Base-by-base conservation (phyloP, 2,797 vertebrate genomes). In the Pseudochirops corinnae region DNA sequence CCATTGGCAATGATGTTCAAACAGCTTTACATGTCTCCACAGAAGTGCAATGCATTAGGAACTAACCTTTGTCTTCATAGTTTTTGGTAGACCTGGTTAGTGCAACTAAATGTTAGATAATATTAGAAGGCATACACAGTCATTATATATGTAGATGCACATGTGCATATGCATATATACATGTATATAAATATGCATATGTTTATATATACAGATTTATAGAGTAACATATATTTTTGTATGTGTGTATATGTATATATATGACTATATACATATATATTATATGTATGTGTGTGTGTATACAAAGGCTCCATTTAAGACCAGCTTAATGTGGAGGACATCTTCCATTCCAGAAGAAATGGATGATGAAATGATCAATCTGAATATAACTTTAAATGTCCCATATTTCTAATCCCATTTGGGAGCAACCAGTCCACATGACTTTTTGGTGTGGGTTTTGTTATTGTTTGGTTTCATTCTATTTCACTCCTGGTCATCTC, bases 401-500 rank as follows among this genome's bases (percentile, higher is more conserved):
- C 97, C 93, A 28, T 93, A 39, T 96, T 96, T 96, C 96, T 96
- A 94, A 93, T 31, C 67, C 55, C 33, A 31, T 91, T 55, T 94
- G 67, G n/a, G 16, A 67, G 90, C 74, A 92, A 33, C 74, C 53
- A 93, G 6, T 21, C 90, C 97, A 53, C 92, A 91, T 94, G 58
- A 90, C 55, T 91, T 90, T 94, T 16, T 94, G 55, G 18, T 92
- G 26, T 94, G 94, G 90, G 50, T 31, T 95, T 21, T 93, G n/a
- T 46, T 46, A 7, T 50, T 26, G n/a, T 90, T 60, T 55, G 91
- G 95, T 91, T 82, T 55, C 91, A 94, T 95, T 94, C 91, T 94
- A 67, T 94, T 97, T 94, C 90, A 90, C 97, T 94, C 90, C 29
- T 95, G 96, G 82, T 95, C 95, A 96, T 98, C 94, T 96, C 97